Percentiles rank a stretch among this genome's conserved stretches.
Conservation (phyloP, 2,797 vertebrate species). For the Acanthiza pusilla region DNA sequence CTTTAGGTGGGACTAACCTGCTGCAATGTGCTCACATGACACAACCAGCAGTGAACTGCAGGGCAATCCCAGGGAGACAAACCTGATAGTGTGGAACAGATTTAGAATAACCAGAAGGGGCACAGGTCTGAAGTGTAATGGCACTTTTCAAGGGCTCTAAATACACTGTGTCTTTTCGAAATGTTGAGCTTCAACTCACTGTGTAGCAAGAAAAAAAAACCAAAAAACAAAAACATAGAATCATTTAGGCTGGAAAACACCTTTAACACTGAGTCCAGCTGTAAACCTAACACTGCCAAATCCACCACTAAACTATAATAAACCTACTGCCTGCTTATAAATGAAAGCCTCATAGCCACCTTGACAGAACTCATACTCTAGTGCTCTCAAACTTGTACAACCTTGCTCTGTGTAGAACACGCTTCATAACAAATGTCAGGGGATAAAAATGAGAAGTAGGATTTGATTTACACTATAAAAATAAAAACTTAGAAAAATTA, state of each 20-base stretch:
- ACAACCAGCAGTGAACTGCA: background rate
- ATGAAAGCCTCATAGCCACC: background rate
- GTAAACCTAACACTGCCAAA: background rate
- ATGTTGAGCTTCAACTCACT: background rate
- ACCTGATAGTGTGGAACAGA: background rate
- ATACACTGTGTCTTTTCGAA: background rate
- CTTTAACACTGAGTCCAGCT: background rate
- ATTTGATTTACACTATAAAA: background rate
- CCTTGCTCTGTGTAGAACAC: background rate
- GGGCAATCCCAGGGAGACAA: background rate
- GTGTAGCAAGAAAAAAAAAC: background rate
- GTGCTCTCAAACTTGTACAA: background rate
- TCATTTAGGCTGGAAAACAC: background rate
- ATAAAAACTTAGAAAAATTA: background rate
- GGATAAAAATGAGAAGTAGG: background rate
- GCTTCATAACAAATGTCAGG: background rate
- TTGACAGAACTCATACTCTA: background rate
- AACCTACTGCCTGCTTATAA: background rate
- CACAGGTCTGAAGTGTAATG: background rate
- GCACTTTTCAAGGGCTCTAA: background rate
- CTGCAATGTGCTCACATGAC: background rate
- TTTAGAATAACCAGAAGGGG: background rate
- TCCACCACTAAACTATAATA: background rate
- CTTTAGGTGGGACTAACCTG: background rate
- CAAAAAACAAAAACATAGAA: background rate